Conservation (phyloP, 2,797 vertebrate species). For the Dendrocincla fuliginosa region DNA sequence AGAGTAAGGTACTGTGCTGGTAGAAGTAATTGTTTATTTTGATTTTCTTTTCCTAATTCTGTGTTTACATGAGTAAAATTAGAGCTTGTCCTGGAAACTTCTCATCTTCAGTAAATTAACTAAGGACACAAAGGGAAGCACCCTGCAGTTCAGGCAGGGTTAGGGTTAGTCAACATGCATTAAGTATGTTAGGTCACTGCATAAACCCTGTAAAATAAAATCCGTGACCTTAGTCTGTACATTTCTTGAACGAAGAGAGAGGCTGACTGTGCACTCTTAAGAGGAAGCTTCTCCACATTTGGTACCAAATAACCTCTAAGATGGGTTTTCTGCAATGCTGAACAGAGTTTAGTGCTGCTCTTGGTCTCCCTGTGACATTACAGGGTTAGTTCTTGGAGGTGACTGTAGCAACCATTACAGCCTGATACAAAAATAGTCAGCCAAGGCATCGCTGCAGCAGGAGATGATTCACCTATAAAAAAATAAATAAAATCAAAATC, state of each 20-base stretch:
- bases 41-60: background rate
- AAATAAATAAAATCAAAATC: background rate
- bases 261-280: background rate
- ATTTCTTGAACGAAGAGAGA: background rate
- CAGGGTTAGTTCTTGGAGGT: background rate
- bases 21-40: background rate
- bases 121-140: background rate
- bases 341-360: background rate
- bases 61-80: background rate
- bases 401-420: background rate
- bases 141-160: background rate
- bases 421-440: background rate
- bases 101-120: background rate
- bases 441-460: rapidly evolving
- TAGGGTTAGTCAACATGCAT: background rate
- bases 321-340: background rate
- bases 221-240: background rate
- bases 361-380: background rate
- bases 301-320: background rate
- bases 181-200: background rate
- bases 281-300: background rate
- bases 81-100: background rate
- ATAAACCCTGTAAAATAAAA: background rate
- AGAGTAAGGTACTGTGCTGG: background rate
- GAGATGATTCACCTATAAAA: background rate